phyloP scores from a whole-genome alignment of 2,888 invertebrate genomes.

The Allygus modestus region DNA sequence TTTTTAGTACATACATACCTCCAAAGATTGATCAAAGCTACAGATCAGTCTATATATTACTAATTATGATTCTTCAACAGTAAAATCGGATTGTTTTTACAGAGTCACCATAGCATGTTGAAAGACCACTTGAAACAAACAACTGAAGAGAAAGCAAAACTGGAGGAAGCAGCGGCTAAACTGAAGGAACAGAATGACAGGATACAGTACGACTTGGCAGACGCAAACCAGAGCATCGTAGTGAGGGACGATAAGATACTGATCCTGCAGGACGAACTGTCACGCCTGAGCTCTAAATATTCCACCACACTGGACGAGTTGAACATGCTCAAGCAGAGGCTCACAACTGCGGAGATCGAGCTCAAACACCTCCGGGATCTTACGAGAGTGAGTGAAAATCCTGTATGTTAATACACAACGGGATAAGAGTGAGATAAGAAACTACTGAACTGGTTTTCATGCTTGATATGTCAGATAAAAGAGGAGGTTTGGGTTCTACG shows the following conservation, averaged over 20 bases:
- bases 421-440: too few species aligned
- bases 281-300: conserved; percentile 70
- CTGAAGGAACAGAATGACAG: conserved; percentile 70
- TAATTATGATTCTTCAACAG: too few species aligned
- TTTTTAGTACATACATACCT: too few species aligned
- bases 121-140: conserved; percentile 70
- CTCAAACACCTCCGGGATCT: conserved; percentile 71
- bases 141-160: conserved; percentile 70
- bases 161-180: conserved; percentile 71
- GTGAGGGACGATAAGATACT: conserved; percentile 70
- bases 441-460: too few species aligned
- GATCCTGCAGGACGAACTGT: conserved; percentile 70
- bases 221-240: conserved; percentile 70
- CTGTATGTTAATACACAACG: conserved; percentile 3
- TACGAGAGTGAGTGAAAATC: conserved; percentile 23
- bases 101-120: conserved; percentile 68
- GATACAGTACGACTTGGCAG: conserved; percentile 71
- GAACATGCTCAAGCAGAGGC: conserved; percentile 69
- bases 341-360: conserved; percentile 71
- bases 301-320: conserved; percentile 70
- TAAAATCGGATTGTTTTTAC: too few species aligned
- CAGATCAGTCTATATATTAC: too few species aligned
- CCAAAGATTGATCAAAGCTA: too few species aligned
- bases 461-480: too few species aligned
- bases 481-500: too few species aligned